Conservation (phyloP, 1,140 invertebrate genomes). For the Streblospio benedicti region DNA sequence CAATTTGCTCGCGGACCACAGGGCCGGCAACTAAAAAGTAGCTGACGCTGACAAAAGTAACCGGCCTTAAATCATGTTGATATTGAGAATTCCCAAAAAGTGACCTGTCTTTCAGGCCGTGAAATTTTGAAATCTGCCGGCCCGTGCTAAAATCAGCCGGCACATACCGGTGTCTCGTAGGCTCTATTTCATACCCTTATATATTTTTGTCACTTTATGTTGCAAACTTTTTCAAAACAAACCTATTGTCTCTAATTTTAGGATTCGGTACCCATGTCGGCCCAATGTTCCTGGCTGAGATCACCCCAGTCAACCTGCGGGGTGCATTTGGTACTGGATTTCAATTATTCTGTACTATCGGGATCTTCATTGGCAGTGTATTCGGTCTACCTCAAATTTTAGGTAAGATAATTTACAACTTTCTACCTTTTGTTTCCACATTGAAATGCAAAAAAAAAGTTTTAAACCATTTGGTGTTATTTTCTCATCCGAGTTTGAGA, state of each 20-base stretch:
- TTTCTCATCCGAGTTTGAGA: not conserved
- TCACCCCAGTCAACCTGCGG: conserved; percentile 69
- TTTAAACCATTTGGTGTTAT: not conserved
- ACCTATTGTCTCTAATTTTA: not conserved
- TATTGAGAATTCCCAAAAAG: no score
- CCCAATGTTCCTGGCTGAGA: conserved; percentile 79
- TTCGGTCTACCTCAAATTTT: conserved; percentile 59
- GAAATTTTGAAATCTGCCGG: no score
- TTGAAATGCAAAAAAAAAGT: not conserved
- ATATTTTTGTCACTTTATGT: no score
- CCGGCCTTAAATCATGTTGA: no score
- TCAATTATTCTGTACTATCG: conserved; percentile 79
- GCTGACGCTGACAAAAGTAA: no score
- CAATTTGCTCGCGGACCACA: no score
- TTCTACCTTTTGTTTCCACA: not conserved
- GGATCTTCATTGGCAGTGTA: conserved; percentile 58
- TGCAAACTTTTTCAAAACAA: no score
- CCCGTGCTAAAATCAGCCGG: no score
- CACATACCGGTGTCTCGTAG: no score
- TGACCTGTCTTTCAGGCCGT: no score
- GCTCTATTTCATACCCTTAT: no score
- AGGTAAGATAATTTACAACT: conserved; percentile 49
- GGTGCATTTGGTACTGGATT: conserved; percentile 78
- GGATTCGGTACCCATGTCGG: conserved; percentile 48
- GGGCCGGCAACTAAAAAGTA: no score